Evolutionary conservation across 2,797 vertebrate species (phyloP).

Genomic region (Poeciliopsis paucimaculata): DNA sequence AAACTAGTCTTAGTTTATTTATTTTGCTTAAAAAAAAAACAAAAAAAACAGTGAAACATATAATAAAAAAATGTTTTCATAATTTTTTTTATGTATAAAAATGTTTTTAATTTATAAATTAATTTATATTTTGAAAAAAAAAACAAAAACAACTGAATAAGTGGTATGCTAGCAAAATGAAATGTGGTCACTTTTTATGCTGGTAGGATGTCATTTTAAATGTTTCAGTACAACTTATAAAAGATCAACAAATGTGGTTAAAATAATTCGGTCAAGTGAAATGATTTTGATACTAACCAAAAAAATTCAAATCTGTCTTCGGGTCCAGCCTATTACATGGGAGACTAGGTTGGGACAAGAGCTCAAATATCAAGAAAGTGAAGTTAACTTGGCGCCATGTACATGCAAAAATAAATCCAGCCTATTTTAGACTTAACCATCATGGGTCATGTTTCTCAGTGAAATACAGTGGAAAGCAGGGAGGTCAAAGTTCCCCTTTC

Average conservation of each 20-base stretch:
- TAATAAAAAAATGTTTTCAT: neutral
- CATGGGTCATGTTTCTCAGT: constrained; percentile 73
- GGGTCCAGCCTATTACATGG: constrained; percentile 67
- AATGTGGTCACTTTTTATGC: neutral
- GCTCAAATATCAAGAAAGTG: constrained; percentile 81
- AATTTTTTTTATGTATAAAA: neutral
- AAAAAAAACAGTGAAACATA: neutral
- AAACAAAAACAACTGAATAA: constrained; percentile 18
- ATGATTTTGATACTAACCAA: constrained; percentile 13
- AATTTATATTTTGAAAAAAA: constrained; percentile 6
- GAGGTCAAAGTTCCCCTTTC: constrained; percentile 37
- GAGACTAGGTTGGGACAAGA: constrained; percentile 41
- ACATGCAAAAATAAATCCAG: constrained; percentile 80
- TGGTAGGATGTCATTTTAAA: neutral
- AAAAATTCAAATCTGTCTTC: constrained; percentile 56
- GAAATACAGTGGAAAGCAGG: constrained; percentile 60
- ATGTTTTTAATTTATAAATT: neutral
- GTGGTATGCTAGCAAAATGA: constrained; percentile 24
- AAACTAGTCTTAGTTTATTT: neutral
- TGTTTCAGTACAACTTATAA: constrained; percentile 55
- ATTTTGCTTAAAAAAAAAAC: neutral
- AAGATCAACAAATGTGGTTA: constrained; percentile 13
- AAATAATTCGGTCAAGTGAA: neutral
- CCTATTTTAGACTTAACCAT: constrained; percentile 81
- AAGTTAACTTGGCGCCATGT: constrained; percentile 79